Evolutionary conservation across 2,113 vertebrate species (phyloP), one percentile per base, ranked within the genome.

Genomic region (Caloenas nicobarica): DNA sequence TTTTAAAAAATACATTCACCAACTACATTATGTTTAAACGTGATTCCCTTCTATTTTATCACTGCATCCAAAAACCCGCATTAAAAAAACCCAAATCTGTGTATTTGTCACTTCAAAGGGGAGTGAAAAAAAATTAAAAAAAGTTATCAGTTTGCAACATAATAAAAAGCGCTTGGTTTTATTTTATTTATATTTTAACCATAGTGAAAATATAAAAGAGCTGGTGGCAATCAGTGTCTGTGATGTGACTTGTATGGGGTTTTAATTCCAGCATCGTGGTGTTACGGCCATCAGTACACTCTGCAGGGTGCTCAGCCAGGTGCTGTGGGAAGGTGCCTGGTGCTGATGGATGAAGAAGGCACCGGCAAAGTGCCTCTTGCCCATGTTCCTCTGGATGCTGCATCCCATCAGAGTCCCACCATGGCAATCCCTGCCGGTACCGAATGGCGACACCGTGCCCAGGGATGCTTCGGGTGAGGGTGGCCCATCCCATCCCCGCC

Each of bases 181-280:
- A 51, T 81, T 60, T 65, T 33, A 70, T 81, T 91, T 64, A 5
- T 74, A 71, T 76, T 81, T 86, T 78, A 84, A 89, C 93, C 96
- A 96, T 95, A 97, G 97, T 96, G 97, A 97, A 96, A 95, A 98
- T 93, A 98, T 86, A 46, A 97, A 97, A 97, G 97, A 98, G 97
- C 97, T 96, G 95, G 96, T 95, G 97, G 97, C 98, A 97, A 98
- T 96, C 96, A 50, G 92, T 81, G 70, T 88, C 38, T 7, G 36
- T 69, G 91, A 82, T 33, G 73, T 94, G 91, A 86, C 81, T 76
- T 31, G 25, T 10, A 23, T 29, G 70, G 88, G 81, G 78, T 50
- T 88, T 77, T 48, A 69, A 81, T 4, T 29, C 91, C 74, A 69
- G 57, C n/a, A 22, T 38, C 2, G 58, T 17, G 60, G 36, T 83